Conservation (phyloP, 2,113 vertebrate genomes). For the Eulemur rufifrons region DNA sequence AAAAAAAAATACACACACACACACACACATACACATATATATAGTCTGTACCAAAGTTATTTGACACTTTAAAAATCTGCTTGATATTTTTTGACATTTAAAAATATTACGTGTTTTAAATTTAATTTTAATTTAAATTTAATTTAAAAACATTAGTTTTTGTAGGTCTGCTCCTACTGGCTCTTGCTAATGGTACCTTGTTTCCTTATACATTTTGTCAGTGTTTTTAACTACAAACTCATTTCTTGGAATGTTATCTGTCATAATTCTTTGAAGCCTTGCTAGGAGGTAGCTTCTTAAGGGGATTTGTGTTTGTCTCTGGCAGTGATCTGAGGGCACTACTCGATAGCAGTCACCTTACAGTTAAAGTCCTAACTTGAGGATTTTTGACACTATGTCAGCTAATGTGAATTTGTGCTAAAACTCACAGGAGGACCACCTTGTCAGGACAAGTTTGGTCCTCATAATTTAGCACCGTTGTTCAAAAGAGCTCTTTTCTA, state of each 20-base stretch:
- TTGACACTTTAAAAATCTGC: not conserved
- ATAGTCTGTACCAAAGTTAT: not conserved
- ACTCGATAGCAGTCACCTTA: not conserved
- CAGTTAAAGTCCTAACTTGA: not conserved
- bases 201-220: not conserved
- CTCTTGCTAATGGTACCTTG: not conserved
- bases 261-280: not conserved
- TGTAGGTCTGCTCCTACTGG: not conserved
- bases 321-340: not conserved
- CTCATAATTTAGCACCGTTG: not conserved
- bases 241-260: not conserved
- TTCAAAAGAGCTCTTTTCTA: not conserved
- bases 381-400: not conserved
- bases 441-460: not conserved
- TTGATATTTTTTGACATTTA: not conserved
- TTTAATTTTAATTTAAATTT: too few species aligned
- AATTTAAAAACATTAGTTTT: not conserved
- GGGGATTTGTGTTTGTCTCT: not conserved
- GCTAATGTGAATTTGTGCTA: not conserved
- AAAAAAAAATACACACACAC: not conserved
- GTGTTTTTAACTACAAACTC: not conserved
- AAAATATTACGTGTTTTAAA: not conserved
- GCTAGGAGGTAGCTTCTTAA: not conserved
- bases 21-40: not conserved
- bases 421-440: not conserved